A percentile compares a stretch with the other conserved stretches of the same genome.
phyloP scores from a whole-genome alignment of 2,113 vertebrate species.

The Narcine bancroftii region DNA sequence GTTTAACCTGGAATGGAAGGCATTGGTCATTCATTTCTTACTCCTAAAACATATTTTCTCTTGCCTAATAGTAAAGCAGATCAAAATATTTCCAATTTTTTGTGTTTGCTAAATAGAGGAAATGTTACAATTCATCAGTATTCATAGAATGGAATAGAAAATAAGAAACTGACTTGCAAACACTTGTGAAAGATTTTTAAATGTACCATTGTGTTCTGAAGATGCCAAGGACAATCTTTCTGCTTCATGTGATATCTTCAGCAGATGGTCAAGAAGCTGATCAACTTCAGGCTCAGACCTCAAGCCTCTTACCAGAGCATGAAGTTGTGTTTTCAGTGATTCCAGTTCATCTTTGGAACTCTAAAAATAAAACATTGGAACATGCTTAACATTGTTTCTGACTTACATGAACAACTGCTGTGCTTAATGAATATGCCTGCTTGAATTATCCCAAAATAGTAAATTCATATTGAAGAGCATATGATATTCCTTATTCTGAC shows the following conservation, averaged over 20 bases:
- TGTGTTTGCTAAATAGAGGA: background rate
- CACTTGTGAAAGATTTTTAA: background rate
- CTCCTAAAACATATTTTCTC: background rate
- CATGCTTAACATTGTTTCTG: background rate
- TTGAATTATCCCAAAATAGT: background rate
- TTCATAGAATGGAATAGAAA: background rate
- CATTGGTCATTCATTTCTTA: background rate
- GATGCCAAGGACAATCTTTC: background rate
- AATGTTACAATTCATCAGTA: background rate
- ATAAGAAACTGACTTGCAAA: background rate
- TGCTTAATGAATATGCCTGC: background rate
- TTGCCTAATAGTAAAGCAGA: background rate
- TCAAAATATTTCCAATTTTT: background rate
- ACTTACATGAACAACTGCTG: background rate
- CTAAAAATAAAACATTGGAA: constrained; percentile 5
- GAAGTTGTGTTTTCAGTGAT: background rate
- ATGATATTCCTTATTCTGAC: background rate
- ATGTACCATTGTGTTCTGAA: background rate
- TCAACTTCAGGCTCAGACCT: background rate
- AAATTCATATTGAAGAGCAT: background rate
- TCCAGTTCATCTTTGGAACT: constrained; percentile 5
- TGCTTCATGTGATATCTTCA: background rate
- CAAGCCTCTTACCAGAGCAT: constrained; percentile 1
- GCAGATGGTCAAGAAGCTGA: background rate
- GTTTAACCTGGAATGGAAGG: background rate